phyloP scores from a whole-genome alignment of 1,140 invertebrate genomes.

The Brachionus manjavacas region DNA sequence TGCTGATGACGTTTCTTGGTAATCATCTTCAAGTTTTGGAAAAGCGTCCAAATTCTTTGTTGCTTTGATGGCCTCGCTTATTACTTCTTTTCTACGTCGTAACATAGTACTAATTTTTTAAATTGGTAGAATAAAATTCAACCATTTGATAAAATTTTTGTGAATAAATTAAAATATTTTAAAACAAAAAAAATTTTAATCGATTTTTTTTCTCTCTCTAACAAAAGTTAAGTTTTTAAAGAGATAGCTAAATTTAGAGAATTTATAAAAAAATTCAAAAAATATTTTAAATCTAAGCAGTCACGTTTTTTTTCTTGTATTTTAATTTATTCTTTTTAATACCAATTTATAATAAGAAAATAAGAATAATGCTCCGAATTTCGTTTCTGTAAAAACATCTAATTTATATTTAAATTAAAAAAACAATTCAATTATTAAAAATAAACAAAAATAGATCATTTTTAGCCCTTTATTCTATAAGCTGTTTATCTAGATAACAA shows the following conservation, averaged over 20 bases:
- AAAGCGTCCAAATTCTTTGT: conserved; percentile 73
- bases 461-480: too few relatives aligned
- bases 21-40: conserved; percentile 78
- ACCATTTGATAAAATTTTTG: not conserved
- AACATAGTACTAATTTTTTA: conserved; percentile 13
- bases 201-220: not conserved
- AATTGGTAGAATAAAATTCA: not conserved
- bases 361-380: too few relatives aligned
- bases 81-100: conserved; percentile 45
- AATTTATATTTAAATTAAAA: too few relatives aligned
- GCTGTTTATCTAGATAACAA: too few relatives aligned
- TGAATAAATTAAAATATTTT: conserved; percentile 17
- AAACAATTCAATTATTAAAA: too few relatives aligned
- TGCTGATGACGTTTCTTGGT: conserved; percentile 72
- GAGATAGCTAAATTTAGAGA: not conserved
- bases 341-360: too few relatives aligned
- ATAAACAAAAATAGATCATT: too few relatives aligned
- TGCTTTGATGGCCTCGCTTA: conserved; percentile 68
- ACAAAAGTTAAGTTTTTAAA: not conserved
- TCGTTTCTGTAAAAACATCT: too few relatives aligned
- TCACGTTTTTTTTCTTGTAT: too few relatives aligned
- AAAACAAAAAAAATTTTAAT: not conserved
- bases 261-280: too few relatives aligned
- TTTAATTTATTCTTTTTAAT: too few relatives aligned
- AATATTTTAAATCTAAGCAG: too few relatives aligned